Evolutionary conservation across 2,797 vertebrate genomes (phyloP).

Genomic region (Muscicapa comitata): DNA sequence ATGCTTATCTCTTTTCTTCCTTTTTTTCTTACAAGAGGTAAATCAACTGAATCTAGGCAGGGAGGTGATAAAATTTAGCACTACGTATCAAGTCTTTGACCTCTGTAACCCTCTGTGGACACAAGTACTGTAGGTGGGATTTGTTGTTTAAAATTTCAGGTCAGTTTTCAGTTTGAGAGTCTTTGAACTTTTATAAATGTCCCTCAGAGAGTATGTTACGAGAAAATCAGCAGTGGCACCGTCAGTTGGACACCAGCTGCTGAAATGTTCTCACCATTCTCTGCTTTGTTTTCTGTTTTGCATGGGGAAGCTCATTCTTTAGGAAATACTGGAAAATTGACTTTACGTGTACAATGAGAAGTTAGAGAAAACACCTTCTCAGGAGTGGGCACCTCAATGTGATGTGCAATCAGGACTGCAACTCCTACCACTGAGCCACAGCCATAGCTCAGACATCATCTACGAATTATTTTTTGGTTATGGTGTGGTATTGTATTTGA

Average conservation of each 20-base stretch:
- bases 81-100: neutral
- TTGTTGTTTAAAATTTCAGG: neutral
- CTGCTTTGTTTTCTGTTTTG: neutral
- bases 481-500: neutral
- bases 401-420: neutral
- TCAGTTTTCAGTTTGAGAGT: neutral
- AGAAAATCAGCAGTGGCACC: neutral
- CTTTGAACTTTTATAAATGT: neutral
- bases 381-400: neutral
- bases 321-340: neutral
- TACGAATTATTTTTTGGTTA: neutral
- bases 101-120: neutral
- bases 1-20: neutral
- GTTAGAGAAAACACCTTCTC: neutral
- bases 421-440: neutral
- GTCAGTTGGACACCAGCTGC: neutral
- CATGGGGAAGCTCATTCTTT: neutral
- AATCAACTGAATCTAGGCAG: neutral
- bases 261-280: fast-evolving
- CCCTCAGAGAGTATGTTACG: fast-evolving
- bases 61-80: neutral
- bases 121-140: neutral
- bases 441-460: neutral
- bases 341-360: neutral
- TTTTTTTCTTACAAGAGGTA: neutral